These are phyloP conservation scores for Thunnus maccoyii DNA, from an alignment of 2,113 vertebrate genomes.

Conservation along the genomic window DNA sequence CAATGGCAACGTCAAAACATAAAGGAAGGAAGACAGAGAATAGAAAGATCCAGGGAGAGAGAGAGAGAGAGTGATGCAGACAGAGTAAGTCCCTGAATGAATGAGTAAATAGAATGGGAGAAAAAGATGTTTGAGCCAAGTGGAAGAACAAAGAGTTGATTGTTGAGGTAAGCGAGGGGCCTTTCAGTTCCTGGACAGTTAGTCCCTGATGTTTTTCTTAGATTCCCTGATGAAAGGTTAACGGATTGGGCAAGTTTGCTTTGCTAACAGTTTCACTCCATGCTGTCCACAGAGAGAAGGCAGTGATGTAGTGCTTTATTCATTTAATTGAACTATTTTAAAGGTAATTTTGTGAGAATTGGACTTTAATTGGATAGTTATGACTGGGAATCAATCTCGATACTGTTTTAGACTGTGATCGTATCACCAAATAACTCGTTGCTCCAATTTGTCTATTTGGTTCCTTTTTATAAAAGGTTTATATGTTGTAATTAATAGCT, in stretches of 20 bases:
- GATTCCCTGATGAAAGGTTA: constrained; percentile 42
- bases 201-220: constrained; percentile 57
- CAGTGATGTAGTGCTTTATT: neutral
- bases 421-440: too few relatives aligned
- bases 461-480: too few relatives aligned
- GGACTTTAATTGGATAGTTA: too few relatives aligned
- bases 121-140: constrained; percentile 74
- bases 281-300: neutral
- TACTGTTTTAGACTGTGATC: too few relatives aligned
- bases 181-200: constrained; percentile 61
- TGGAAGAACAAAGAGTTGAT: constrained; percentile 67
- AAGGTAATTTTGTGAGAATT: neutral
- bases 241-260: neutral
- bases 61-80: constrained; percentile 29
- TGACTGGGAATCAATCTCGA: too few relatives aligned
- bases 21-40: constrained; percentile 4
- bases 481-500: too few relatives aligned
- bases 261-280: neutral
- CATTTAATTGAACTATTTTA: neutral
- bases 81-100: constrained; percentile 55
- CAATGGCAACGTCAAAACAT: constrained; percentile 39
- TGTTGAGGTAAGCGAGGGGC: constrained; percentile 50
- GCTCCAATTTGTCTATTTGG: too few relatives aligned
- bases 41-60: constrained; percentile 3
- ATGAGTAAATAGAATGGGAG: constrained; percentile 71